These are phyloP conservation scores for Pelmatolapia mariae DNA, from an alignment of 2,113 vertebrate species.

Conservation along the genomic window DNA sequence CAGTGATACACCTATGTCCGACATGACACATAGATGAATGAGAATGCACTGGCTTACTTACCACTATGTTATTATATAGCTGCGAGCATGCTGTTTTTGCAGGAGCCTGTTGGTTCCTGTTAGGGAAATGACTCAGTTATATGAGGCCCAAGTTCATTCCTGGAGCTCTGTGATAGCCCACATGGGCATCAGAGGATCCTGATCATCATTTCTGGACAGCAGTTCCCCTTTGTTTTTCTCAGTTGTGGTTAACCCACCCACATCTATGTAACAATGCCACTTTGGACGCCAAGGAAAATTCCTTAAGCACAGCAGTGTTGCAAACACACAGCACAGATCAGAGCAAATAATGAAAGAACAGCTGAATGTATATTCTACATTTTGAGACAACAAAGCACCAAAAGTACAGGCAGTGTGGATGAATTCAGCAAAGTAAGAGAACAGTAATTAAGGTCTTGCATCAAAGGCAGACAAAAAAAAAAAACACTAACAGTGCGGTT, in stretches of 20 bases:
- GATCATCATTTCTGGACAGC: slow-evolving; percentile 34
- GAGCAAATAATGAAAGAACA: not conserved
- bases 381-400: not conserved
- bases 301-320: not conserved
- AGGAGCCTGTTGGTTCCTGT: slow-evolving; percentile 66
- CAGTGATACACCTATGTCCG: slow-evolving; percentile 4
- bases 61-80: slow-evolving; percentile 28
- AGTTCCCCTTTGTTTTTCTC: slow-evolving; percentile 12
- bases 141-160: slow-evolving; percentile 41
- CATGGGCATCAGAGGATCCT: slow-evolving; percentile 15
- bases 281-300: not conserved
- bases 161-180: slow-evolving; percentile 54
- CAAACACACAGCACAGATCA: not conserved
- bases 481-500: not conserved
- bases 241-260: not conserved
- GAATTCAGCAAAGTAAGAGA: slow-evolving; percentile 16
- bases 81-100: slow-evolving; percentile 59
- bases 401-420: not conserved
- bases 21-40: not conserved
- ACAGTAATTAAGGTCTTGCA: slow-evolving; percentile 24
- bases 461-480: not conserved
- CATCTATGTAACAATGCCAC: not conserved
- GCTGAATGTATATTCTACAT: not conserved
- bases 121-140: slow-evolving; percentile 71
- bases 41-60: slow-evolving; percentile 19